Evolutionary conservation across 1,140 invertebrate genomes (phyloP).

Genomic region (Nephotettix cincticeps): DNA sequence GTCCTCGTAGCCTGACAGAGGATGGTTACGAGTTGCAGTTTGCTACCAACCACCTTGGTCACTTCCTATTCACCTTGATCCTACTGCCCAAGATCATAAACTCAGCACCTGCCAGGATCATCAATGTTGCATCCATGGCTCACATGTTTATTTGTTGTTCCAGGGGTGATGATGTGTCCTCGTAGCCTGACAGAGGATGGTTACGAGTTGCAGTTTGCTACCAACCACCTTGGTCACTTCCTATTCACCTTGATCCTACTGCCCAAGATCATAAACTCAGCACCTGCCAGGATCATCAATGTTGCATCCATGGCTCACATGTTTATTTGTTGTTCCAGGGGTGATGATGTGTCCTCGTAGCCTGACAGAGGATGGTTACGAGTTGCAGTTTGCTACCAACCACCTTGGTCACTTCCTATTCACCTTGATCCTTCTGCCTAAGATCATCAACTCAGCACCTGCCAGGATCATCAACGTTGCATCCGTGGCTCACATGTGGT

Average conservation of each 20-base stretch:
- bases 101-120: slow-evolving; percentile 63
- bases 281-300: slow-evolving; percentile 67
- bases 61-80: slow-evolving; percentile 81
- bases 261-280: slow-evolving; percentile 55
- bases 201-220: slow-evolving; percentile 75
- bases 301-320: slow-evolving; percentile 65
- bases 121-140: slow-evolving; percentile 67
- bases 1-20: slow-evolving; percentile 50
- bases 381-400: slow-evolving; percentile 67
- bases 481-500: slow-evolving; percentile 43
- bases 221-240: slow-evolving; percentile 84
- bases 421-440: slow-evolving; percentile 50
- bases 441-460: slow-evolving; percentile 45
- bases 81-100: slow-evolving; percentile 62
- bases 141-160: slow-evolving; percentile 49
- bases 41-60: slow-evolving; percentile 77
- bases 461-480: slow-evolving; percentile 52
- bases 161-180: slow-evolving; percentile 39
- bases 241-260: slow-evolving; percentile 78
- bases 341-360: slow-evolving; percentile 38
- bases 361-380: slow-evolving; percentile 73
- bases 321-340: slow-evolving; percentile 28
- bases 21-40: slow-evolving; percentile 83
- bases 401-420: slow-evolving; percentile 59
- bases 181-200: slow-evolving; percentile 64